phyloP scores from a whole-genome alignment of 2,797 vertebrate genomes.

The Trachurus trachurus region DNA sequence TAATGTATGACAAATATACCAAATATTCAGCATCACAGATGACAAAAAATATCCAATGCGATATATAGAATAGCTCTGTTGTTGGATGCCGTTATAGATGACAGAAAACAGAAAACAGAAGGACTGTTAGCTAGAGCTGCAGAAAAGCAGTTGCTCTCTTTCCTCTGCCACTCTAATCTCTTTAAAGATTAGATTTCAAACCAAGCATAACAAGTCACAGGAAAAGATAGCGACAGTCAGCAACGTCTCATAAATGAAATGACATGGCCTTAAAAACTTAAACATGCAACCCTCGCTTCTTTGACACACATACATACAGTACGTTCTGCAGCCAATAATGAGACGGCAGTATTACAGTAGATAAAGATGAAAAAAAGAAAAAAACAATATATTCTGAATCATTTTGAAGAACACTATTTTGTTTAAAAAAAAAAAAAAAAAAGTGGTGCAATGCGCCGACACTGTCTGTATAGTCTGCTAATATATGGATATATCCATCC shows the following conservation, averaged over 20 bases:
- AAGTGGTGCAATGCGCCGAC: slow-evolving; percentile 15
- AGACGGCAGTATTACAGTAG: slow-evolving; percentile 39
- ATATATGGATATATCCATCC: slow-evolving; percentile 37
- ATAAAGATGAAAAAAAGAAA: slow-evolving; percentile 9
- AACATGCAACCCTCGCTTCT: slow-evolving; percentile 17
- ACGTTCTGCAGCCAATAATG: slow-evolving; percentile 30
- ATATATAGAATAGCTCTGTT: slow-evolving; percentile 24
- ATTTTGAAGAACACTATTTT: slow-evolving; percentile 44
- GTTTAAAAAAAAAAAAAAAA: neutral
- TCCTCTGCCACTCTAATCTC: slow-evolving; percentile 13
- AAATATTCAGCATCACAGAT: slow-evolving; percentile 53
- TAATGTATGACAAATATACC: slow-evolving; percentile 23
- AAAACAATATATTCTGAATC: slow-evolving; percentile 28
- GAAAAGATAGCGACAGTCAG: slow-evolving; percentile 23
- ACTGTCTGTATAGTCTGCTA: slow-evolving; percentile 28
- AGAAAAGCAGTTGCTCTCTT: slow-evolving; percentile 25
- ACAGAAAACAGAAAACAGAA: slow-evolving; percentile 14
- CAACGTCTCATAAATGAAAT: slow-evolving; percentile 33
- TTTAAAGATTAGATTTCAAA: slow-evolving; percentile 23
- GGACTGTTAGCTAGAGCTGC: slow-evolving; percentile 16
- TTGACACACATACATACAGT: neutral
- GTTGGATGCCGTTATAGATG: neutral
- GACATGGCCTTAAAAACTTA: slow-evolving; percentile 74
- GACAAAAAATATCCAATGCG: slow-evolving; percentile 27
- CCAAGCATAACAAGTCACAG: slow-evolving; percentile 2